Evolutionary conservation across 2,888 invertebrate species (phyloP), one percentile per base, ranked within the genome.

Genomic region (Melanotus villosus): DNA sequence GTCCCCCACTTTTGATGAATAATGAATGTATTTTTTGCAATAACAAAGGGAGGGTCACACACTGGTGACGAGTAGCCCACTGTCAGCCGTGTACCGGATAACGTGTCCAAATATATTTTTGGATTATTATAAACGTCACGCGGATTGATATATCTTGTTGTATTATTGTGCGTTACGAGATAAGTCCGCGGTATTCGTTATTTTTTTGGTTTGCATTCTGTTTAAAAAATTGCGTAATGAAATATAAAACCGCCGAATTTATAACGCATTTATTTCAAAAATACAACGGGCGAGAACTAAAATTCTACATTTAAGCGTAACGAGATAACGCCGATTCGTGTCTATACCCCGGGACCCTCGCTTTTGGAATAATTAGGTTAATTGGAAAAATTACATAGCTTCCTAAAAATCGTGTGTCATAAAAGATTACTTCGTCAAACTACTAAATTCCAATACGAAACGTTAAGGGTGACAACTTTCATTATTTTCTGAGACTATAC

Each of bases 1-100:
- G 77, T 77, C 79, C 79, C 79, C 78, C 79, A 79, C 79, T 80
- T 81, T 79, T 80, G 79, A 81, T 81, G 80, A 80, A 80, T 81
- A 81, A 81, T 81, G 81, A 81, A 81, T 80, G 81, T 80, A 79
- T 80, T 80, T 81, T 78, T 80, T 79, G 76, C 77, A 80, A 80
- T 78, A 80, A 81, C 79, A 80, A 80, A 80, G 78, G 79, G 80
- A 78, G 80, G 78, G 79, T 78, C 74, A 74, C 70, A 72, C 63
- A 72, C 72, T 73, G 77, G 78, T 77, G 79, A 79, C 78, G 79
- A 78, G 79, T 77, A 74, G 77, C 77, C 79, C 77, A 76, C 78
- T 78, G 79, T 79, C 79, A 78, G 75, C 76, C 72, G 72, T 75
- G 73, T 70, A 75, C 74, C 68, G 77, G 76, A 76, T 75, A 76